Evolutionary conservation across 2,888 invertebrate species (phyloP), one percentile per base, ranked within the genome.

Genomic region (Agrochola lychnidis): DNA sequence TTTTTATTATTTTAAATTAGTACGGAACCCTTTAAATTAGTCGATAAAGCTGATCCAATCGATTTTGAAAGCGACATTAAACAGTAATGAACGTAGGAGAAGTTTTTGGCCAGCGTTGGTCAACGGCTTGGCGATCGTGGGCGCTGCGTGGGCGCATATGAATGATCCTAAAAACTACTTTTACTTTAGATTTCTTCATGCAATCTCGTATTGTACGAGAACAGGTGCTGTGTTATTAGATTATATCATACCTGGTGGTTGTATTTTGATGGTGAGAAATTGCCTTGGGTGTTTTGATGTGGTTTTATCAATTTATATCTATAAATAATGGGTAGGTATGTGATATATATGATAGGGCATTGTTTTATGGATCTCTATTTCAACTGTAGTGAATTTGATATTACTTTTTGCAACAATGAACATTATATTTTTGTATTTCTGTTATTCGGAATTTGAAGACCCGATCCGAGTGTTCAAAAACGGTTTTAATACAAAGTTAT

Each of bases 81-180:
- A 79, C 76, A 80, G 71, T 78, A 68, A 76, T 70, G 73, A 62
- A 89, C 87, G 94, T 95, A 92, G 95, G 96, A 91, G 93, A 92
- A 76, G 80, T 86, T 93, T 96, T 95, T 95, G 96, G 95, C 87
- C 91, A 92, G 92, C 82, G 75, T 92, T 95, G 96, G 96, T 94
- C 96, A 96, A 94, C 90, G 90, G 89, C 87, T 74, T 72, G 81
- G 87, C 83, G 68, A 40, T 57, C 88, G 94, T 93, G 91, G 94
- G 94, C 83, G 85, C 76, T 71, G 79, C 85, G 93, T 93, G 91
- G 94, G 91, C 59, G 79, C 72, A 66, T 70, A 83, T 88, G 88
- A 89, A 88, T 82, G 81, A 82, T 87, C 72, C 86, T 81, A 85
- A 88, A 87, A 89, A 91, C 90, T 91, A 92, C 93, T 93, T 91